A percentile compares a stretch with the other conserved stretches of the same genome.
Evolutionary conservation across 1,140 invertebrate species (phyloP).

Genomic region (Mesaphorura yosii): DNA sequence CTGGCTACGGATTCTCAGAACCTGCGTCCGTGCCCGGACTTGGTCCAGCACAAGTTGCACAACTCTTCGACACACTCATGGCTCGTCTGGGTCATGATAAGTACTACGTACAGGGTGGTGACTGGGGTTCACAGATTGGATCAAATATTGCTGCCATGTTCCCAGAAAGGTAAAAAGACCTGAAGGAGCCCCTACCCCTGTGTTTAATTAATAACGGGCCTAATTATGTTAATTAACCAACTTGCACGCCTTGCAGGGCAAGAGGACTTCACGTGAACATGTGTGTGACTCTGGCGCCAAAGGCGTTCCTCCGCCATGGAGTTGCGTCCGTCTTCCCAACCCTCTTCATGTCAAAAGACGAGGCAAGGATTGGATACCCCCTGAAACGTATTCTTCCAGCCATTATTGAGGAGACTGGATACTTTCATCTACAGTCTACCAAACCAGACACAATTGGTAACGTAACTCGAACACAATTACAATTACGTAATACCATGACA

Average conservation of each 20-base stretch:
- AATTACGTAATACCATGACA: too few relatives aligned
- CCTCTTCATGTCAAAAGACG: neutral
- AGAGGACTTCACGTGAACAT: slow-evolving; percentile 39
- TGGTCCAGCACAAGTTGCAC: slow-evolving; percentile 48
- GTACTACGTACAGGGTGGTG: slow-evolving; percentile 62
- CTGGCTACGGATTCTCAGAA: slow-evolving; percentile 75
- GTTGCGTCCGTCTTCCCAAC: slow-evolving; percentile 37
- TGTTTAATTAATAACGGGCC: neutral
- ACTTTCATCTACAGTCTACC: slow-evolving; percentile 43
- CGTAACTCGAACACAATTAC: too few relatives aligned
- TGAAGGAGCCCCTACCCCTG: too few relatives aligned
- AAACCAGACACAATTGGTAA: slow-evolving; percentile 6
- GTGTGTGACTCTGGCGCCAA: slow-evolving; percentile 22
- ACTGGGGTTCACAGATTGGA: slow-evolving; percentile 55
- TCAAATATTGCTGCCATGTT: slow-evolving; percentile 45
- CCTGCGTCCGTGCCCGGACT: slow-evolving; percentile 50
- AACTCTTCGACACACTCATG: slow-evolving; percentile 75
- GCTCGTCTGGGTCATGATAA: slow-evolving; percentile 56
- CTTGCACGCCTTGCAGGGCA: too few relatives aligned
- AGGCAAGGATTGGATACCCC: slow-evolving; percentile 21
- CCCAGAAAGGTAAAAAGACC: slow-evolving; percentile 33
- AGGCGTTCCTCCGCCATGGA: slow-evolving; percentile 39
- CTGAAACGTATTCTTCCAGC: slow-evolving; percentile 19
- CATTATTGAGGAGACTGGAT: slow-evolving; percentile 48
- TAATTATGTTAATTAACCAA: neutral